These are phyloP conservation scores for Ursus arctos DNA, from an alignment of 2,113 vertebrate genomes.

Conservation along the genomic window DNA sequence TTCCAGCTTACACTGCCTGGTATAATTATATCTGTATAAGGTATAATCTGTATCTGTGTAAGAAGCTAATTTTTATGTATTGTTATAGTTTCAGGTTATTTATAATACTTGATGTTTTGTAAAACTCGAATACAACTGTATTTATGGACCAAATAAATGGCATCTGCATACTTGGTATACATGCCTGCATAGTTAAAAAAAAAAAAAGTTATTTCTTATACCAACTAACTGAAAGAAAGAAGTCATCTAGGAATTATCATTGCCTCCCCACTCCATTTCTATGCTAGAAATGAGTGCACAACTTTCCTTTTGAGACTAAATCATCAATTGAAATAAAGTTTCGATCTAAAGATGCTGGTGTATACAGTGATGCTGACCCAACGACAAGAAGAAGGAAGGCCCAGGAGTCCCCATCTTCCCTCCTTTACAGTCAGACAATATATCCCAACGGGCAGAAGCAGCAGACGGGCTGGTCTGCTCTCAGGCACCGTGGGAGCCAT, in stretches of 20 bases:
- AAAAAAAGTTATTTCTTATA: background rate
- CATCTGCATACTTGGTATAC: slow-evolving; percentile 87
- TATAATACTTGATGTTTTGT: slow-evolving; percentile 94
- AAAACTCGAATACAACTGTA: slow-evolving; percentile 89
- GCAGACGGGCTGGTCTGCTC: background rate
- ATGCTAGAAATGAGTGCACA: background rate
- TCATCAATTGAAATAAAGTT: slow-evolving; percentile 39
- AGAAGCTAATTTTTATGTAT: slow-evolving; percentile 90
- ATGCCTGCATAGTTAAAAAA: slow-evolving; percentile 76
- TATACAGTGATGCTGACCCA: background rate
- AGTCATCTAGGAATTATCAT: background rate
- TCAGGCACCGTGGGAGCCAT: background rate
- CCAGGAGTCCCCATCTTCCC: background rate
- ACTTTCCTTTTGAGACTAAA: background rate
- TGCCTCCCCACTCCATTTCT: background rate
- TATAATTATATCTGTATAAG: slow-evolving; percentile 61
- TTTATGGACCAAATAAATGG: slow-evolving; percentile 92
- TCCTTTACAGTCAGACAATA: background rate
- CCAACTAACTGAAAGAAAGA: background rate
- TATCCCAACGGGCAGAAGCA: background rate
- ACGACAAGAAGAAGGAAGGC: background rate
- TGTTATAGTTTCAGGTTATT: slow-evolving; percentile 93
- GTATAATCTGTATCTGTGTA: slow-evolving; percentile 81
- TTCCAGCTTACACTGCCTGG: slow-evolving; percentile 90
- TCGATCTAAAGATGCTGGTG: background rate